Percentiles rank a stretch among this genome's conserved stretches.
These are phyloP conservation scores for Hyperoplus immaculatus DNA, from an alignment of 2,797 vertebrate species.

Conservation along the genomic window DNA sequence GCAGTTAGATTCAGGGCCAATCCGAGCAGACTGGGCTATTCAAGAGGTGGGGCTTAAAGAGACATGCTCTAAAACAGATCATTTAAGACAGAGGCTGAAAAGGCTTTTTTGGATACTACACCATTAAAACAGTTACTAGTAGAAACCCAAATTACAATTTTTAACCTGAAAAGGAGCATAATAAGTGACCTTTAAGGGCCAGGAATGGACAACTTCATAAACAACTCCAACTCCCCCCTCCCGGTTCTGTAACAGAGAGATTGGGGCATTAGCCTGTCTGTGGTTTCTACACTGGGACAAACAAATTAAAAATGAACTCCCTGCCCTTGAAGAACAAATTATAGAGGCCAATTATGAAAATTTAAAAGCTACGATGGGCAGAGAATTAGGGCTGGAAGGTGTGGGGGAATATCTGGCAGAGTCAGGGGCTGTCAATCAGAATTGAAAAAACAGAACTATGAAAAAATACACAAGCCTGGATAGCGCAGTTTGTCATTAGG, in stretches of 20 bases:
- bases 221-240: constrained; percentile 54
- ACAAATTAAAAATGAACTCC: constrained; percentile 54
- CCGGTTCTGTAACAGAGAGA: constrained; percentile 58
- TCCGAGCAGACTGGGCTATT: too few species aligned
- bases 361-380: constrained; percentile 32
- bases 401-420: constrained; percentile 18
- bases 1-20: too few species aligned
- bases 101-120: too few species aligned
- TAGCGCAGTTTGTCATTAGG: constrained; percentile 49
- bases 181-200: constrained; percentile 14
- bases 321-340: constrained; percentile 36
- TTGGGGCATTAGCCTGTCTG: constrained; percentile 58
- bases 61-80: too few species aligned
- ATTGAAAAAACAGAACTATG: constrained; percentile 27
- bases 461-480: constrained; percentile 34
- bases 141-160: too few species aligned
- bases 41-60: too few species aligned
- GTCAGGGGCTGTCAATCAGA: constrained; percentile 45
- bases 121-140: too few species aligned
- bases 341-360: constrained; percentile 45
- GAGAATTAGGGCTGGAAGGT: constrained; percentile 26
- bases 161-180: too few species aligned
- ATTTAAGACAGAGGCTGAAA: too few species aligned
- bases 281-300: constrained; percentile 50
- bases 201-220: constrained; percentile 74